These are phyloP conservation scores for Heliangelus exortis DNA, from an alignment of 2,797 vertebrate genomes.

Conservation along the genomic window DNA sequence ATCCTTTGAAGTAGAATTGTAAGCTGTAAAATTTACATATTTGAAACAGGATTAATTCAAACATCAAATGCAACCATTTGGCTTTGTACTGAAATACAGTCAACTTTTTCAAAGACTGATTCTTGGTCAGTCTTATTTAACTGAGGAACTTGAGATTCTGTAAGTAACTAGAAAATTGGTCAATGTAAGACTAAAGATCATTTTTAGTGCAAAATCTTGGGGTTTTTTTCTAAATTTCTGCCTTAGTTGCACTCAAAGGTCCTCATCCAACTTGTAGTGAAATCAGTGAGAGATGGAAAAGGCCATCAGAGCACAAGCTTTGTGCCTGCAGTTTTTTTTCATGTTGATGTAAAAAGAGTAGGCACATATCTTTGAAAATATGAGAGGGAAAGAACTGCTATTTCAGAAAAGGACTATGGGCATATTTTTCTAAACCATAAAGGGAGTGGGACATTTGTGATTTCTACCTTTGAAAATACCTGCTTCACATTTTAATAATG, in stretches of 20 bases:
- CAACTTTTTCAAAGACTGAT: background rate
- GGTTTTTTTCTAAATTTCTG: background rate
- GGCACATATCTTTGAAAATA: background rate
- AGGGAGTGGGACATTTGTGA: background rate
- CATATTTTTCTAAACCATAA: background rate
- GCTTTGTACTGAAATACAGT: background rate
- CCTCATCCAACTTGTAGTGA: background rate
- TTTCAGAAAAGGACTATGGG: background rate
- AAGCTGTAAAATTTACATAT: background rate
- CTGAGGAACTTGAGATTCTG: background rate
- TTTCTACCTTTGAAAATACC: background rate
- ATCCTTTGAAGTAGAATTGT: constrained; percentile 8
- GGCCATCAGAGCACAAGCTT: background rate
- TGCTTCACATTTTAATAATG: background rate
- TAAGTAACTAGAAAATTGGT: background rate
- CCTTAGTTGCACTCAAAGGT: background rate
- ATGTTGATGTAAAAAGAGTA: background rate
- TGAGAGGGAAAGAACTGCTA: background rate
- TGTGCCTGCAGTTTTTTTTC: background rate
- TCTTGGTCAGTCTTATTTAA: background rate
- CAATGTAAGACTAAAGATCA: background rate
- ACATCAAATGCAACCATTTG: background rate
- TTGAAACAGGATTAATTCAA: constrained; percentile 10
- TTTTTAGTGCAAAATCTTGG: background rate
- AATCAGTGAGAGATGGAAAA: background rate